Base-by-base conservation (phyloP, 1,140 invertebrate genomes). In the Atta colombica region DNA sequence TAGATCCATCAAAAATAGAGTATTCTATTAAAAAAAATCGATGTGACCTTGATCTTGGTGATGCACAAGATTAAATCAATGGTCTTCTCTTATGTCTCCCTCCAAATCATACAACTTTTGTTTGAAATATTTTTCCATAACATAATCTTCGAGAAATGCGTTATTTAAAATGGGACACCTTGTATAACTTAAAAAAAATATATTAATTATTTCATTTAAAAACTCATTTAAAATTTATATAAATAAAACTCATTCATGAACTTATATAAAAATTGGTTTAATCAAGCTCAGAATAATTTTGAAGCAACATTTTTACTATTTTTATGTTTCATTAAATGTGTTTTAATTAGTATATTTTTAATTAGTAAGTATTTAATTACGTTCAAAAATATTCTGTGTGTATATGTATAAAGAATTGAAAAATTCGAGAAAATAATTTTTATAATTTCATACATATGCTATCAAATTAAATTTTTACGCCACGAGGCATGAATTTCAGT, bases 211-310 rank as follows among this genome's bases (percentile, higher is more conserved):
- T 31, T n/a, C 2, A 45, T 45, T 45, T 3, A 45, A 74, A 55
- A 39, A 21, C 21, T 39, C 5, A 58, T 39, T 58, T 7, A 74
- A 58, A 5, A 51, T 51, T 51, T 45, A 45, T 45, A 10, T 72
- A n/a, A 58, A 55, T 55, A 58, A 58, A 3, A 60, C n/a, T 35
- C 53, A 75, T 75, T 58, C 39, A 35, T 18, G 4, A 45, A 45
- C 39, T 45, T 45, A 45, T 4, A 35, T 35, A 55, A 53, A 53
- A 28, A 72, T 53, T 72, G 55, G 2, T 8, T 53, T 14, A 7
- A 72, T 45, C 7, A 77, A 63, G 14, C 35, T 77, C 16, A 39
- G 1, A 60, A 28, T 49, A 65, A 77, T 65, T 39, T 45, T 25
- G 16, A 45, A 61, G 14, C 25, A 25, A 18, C 16, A 39, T 45